Percentiles rank a stretch among this genome's conserved stretches.
Conservation (phyloP, 2,888 invertebrate genomes). For the Oscheius sp. region DNA sequence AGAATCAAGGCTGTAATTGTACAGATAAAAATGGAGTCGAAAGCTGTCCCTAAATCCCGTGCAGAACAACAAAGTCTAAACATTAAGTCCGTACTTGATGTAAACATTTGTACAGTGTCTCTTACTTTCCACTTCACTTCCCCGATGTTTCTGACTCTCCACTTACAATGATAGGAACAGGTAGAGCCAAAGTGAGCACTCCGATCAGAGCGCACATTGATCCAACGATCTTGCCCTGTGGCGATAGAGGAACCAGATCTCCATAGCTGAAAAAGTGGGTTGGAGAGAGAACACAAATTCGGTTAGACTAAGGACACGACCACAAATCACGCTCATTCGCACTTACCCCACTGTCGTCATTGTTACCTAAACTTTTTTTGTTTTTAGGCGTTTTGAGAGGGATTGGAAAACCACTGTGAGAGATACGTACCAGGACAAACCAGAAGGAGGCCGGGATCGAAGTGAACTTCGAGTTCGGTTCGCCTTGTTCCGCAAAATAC, state of each 20-base stretch:
- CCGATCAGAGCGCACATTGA: constrained; percentile 75
- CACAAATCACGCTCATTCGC: constrained; percentile 8
- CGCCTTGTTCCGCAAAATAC: constrained; percentile 76
- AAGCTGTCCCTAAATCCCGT: no score
- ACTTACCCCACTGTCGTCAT: constrained; percentile 73
- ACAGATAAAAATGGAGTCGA: no score
- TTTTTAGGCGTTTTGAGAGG: neutral
- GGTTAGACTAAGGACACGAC: neutral
- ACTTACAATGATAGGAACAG: constrained; percentile 75
- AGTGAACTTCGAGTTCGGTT: constrained; percentile 72
- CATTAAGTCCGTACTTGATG: no score
- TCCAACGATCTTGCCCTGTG: constrained; percentile 75
- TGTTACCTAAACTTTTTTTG: constrained; percentile 63
- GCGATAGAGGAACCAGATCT: constrained; percentile 74
- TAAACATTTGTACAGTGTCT: no score
- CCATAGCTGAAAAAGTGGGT: constrained; percentile 66
- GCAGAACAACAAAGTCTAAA: no score
- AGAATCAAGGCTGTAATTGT: no score
- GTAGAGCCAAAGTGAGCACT: constrained; percentile 76
- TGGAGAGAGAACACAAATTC: neutral
- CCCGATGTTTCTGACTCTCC: no score
- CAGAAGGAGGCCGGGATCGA: constrained; percentile 73
- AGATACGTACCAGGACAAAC: constrained; percentile 66
- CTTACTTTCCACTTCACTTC: no score
- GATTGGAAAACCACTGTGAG: neutral